phyloP scores from a whole-genome alignment of 2,797 vertebrate species.

The Macropodus opercularis region DNA sequence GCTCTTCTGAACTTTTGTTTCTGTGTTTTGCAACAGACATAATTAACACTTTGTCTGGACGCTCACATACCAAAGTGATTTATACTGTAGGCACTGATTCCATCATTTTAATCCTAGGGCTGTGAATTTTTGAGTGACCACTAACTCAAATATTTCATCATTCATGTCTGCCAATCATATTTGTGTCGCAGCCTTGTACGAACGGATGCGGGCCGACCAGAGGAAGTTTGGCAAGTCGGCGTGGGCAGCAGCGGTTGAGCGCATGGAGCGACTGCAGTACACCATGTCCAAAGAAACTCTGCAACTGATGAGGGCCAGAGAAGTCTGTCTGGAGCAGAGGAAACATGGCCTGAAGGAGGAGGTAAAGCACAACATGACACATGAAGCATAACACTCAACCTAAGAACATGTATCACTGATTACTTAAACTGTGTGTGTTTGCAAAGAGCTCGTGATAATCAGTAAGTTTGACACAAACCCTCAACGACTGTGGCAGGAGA shows the following conservation, averaged over 20 bases:
- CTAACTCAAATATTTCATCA: too few species aligned
- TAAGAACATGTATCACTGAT: background rate
- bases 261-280: conserved; percentile 96
- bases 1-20: conserved; percentile 29
- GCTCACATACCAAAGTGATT: conserved; percentile 15
- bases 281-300: conserved; percentile 94
- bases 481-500: background rate
- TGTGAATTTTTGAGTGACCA: too few species aligned
- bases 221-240: conserved; percentile 95
- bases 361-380: conserved; percentile 74
- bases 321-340: conserved; percentile 96
- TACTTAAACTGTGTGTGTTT: background rate
- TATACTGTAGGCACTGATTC: background rate
- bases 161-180: background rate
- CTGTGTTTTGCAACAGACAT: conserved; percentile 19
- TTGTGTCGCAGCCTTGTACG: conserved; percentile 84
- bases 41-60: background rate
- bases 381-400: background rate
- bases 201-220: conserved; percentile 95
- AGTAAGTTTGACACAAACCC: background rate
- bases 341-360: conserved; percentile 93
- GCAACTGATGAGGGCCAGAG: conserved; percentile 97
- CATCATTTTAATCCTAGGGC: conserved; percentile 43
- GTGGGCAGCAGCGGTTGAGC: conserved; percentile 92
- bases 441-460: background rate